Evolutionary conservation across 2,113 vertebrate species (phyloP).

Genomic region (Rhombomys opimus): DNA sequence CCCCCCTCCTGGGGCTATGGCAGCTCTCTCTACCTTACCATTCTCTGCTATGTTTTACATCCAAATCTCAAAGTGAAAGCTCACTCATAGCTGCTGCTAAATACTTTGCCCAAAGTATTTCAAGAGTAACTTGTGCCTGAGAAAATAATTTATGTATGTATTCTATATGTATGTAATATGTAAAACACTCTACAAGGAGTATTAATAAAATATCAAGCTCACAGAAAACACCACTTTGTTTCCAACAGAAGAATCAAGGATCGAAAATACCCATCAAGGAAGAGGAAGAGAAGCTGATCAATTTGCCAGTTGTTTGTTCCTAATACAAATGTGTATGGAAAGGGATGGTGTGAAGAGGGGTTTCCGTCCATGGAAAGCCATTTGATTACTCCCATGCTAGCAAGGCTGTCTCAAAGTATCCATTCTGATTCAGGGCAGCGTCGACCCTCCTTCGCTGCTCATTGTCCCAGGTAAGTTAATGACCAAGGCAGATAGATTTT

Average conservation of each 20-base stretch:
- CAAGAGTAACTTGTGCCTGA: not conserved
- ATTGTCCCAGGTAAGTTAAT: not conserved
- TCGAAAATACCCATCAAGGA: not conserved
- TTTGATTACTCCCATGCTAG: not conserved
- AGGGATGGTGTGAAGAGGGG: not conserved
- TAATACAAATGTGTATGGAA: not conserved
- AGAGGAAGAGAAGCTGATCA: not conserved
- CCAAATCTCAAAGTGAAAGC: not conserved
- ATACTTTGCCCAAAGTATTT: not conserved
- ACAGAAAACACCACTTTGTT: constrained; percentile 3
- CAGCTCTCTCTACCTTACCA: not conserved
- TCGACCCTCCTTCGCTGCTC: not conserved
- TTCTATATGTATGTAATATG: not conserved
- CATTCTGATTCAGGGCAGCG: not conserved
- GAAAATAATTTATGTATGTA: constrained; percentile 33
- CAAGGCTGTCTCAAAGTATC: not conserved
- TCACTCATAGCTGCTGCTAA: not conserved
- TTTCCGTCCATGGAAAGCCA: not conserved
- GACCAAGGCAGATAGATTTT: not conserved
- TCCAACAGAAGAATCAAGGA: not conserved
- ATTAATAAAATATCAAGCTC: constrained; percentile 36
- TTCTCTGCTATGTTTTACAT: not conserved
- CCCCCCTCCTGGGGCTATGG: not conserved
- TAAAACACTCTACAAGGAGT: not conserved
- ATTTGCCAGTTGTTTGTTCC: not conserved